A percentile compares a stretch with the other conserved stretches of the same genome.
These are phyloP conservation scores for Apotomis betuletana DNA, from an alignment of 2,888 invertebrate species.

Conservation along the genomic window DNA sequence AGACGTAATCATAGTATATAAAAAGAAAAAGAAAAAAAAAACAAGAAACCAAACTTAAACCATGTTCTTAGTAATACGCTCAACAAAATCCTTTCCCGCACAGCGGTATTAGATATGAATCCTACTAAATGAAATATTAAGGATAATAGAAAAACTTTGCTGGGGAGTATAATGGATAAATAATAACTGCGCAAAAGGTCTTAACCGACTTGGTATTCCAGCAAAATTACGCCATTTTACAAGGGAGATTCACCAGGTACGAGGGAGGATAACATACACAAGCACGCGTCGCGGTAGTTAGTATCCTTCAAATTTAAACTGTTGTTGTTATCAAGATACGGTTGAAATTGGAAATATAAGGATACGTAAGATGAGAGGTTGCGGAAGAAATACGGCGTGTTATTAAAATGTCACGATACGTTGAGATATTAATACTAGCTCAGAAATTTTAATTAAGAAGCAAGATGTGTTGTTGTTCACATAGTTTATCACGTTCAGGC, in stretches of 20 bases:
- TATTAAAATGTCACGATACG: conserved; percentile 18
- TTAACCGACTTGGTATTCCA: neutral
- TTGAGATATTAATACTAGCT: conserved; percentile 18
- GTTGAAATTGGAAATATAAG: neutral
- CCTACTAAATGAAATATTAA: conserved; percentile 66
- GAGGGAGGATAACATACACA: neutral
- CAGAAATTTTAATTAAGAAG: conserved; percentile 20
- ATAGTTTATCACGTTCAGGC: neutral
- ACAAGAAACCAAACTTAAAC: conserved; percentile 44
- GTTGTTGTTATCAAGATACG: neutral
- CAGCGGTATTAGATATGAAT: conserved; percentile 58
- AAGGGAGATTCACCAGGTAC: neutral
- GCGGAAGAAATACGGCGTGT: neutral
- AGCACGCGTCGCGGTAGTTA: neutral
- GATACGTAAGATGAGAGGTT: neutral
- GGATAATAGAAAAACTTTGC: conserved; percentile 64
- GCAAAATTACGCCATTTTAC: neutral
- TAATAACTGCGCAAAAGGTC: conserved; percentile 21
- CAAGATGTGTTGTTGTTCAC: neutral
- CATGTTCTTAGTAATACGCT: conserved; percentile 48
- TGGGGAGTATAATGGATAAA: conserved; percentile 45
- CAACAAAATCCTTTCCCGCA: conserved; percentile 46
- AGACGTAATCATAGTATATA: conserved; percentile 39
- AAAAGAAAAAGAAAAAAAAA: conserved; percentile 42
- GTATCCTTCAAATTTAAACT: neutral